Conservation (phyloP, 2,888 invertebrate genomes). For the Dorcus parallelipipedus region DNA sequence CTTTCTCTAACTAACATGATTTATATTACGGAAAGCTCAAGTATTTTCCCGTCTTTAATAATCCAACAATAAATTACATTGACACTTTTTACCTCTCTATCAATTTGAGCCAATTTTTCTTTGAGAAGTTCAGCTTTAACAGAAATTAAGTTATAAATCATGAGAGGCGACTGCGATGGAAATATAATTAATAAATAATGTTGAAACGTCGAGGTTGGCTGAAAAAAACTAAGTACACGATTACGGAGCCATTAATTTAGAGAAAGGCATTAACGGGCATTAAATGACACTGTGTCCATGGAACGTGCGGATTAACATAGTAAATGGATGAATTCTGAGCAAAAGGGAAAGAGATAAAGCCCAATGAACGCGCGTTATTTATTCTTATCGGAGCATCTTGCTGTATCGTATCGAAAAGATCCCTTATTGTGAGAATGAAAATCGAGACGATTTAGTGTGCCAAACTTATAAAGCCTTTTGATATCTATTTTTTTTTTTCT, state of each 20-base stretch:
- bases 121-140: too few species aligned
- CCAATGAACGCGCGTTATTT: constrained; percentile 45
- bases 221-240: constrained; percentile 26
- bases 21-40: too few species aligned
- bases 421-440: constrained; percentile 39
- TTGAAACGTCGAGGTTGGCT: neutral
- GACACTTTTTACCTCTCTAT: too few species aligned
- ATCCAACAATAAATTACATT: too few species aligned
- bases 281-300: constrained; percentile 46
- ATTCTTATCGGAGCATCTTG: constrained; percentile 46
- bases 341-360: constrained; percentile 42
- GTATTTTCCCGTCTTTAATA: too few species aligned
- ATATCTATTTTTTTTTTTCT: constrained; percentile 11
- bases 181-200: constrained; percentile 13
- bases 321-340: constrained; percentile 45
- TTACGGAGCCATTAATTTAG: constrained; percentile 41
- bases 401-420: constrained; percentile 41
- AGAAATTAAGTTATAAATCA: too few species aligned
- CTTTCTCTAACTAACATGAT: too few species aligned
- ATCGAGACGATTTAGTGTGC: constrained; percentile 36
- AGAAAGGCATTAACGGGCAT: constrained; percentile 41
- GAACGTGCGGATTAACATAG: constrained; percentile 47
- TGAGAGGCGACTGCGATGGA: too few species aligned
- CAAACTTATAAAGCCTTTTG: constrained; percentile 30
- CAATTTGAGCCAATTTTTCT: too few species aligned